phyloP scores from a whole-genome alignment of 2,888 invertebrate genomes.

The Elysia crispata region DNA sequence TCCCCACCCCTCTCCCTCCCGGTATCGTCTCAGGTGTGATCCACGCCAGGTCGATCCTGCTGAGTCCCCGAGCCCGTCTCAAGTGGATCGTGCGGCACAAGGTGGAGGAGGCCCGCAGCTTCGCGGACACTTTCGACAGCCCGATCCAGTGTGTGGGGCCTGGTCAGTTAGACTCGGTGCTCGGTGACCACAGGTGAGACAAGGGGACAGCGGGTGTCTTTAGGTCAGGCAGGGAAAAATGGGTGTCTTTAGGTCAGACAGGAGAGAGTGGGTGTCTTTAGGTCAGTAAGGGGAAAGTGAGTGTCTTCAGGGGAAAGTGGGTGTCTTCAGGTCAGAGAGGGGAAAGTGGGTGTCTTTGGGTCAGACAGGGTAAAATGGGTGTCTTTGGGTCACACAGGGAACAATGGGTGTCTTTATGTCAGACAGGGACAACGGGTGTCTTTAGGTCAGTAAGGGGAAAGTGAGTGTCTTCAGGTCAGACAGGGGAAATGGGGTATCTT shows the following conservation, averaged over 20 bases:
- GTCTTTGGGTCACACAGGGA: too few relatives aligned
- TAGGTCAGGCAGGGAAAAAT: too few relatives aligned
- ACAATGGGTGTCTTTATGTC: neutral
- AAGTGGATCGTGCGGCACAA: slow-evolving; percentile 64
- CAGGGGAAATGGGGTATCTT: too few relatives aligned
- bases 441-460: too few relatives aligned
- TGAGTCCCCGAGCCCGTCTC: slow-evolving; percentile 60
- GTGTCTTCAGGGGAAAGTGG: neutral
- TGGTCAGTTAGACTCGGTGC: slow-evolving; percentile 54
- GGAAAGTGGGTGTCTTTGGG: neutral
- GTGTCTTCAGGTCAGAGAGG: neutral
- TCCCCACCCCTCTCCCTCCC: too few relatives aligned
- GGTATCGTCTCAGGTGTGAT: slow-evolving; percentile 61
- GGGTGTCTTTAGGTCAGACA: too few relatives aligned
- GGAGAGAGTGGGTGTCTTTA: too few relatives aligned
- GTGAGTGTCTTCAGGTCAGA: too few relatives aligned
- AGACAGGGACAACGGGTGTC: neutral
- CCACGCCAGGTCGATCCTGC: slow-evolving; percentile 62
- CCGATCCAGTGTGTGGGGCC: slow-evolving; percentile 57
- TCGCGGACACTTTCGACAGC: slow-evolving; percentile 55
- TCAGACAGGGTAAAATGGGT: too few relatives aligned
- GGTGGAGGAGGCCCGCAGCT: slow-evolving; percentile 56
- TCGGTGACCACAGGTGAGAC: slow-evolving; percentile 60
- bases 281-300: too few relatives aligned
- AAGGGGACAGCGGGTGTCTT: neutral